phyloP scores from a whole-genome alignment of 1,140 invertebrate genomes.

The Drosophila murphyi region DNA sequence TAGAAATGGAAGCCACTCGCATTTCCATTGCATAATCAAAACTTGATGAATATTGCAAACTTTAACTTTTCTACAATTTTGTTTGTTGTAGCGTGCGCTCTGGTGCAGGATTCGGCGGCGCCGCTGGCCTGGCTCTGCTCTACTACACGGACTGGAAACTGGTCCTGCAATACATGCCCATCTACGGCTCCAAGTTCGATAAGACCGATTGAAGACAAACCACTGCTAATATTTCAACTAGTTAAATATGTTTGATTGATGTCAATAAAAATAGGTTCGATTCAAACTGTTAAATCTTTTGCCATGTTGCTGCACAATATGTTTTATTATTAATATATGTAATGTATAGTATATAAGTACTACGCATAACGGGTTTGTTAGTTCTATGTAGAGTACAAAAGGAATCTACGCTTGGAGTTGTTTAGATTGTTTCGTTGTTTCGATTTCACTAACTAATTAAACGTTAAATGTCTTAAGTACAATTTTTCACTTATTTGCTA shows the following conservation, averaged over 20 bases:
- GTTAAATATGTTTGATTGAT: slow-evolving; percentile 54
- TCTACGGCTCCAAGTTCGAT: slow-evolving; percentile 90
- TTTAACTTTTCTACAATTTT: slow-evolving; percentile 6
- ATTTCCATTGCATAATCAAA: slow-evolving; percentile 65
- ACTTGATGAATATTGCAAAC: background rate
- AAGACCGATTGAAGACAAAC: slow-evolving; percentile 81
- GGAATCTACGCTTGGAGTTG: slow-evolving; percentile 32
- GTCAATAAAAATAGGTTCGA: slow-evolving; percentile 68
- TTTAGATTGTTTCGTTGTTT: slow-evolving; percentile 22
- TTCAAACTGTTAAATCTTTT: slow-evolving; percentile 12
- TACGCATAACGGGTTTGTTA: slow-evolving; percentile 37
- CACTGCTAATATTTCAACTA: slow-evolving; percentile 19
- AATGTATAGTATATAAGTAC: slow-evolving; percentile 20
- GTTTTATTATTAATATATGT: slow-evolving; percentile 20
- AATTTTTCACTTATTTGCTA: slow-evolving; percentile 24
- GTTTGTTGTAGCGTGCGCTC: slow-evolving; percentile 86
- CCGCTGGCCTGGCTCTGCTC: slow-evolving; percentile 86
- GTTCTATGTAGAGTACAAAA: slow-evolving; percentile 28
- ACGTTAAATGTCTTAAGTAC: slow-evolving; percentile 51
- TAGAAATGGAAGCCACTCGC: background rate
- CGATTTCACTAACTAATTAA: slow-evolving; percentile 54
- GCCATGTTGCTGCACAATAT: slow-evolving; percentile 2
- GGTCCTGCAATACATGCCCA: slow-evolving; percentile 89
- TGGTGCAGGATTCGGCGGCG: slow-evolving; percentile 87
- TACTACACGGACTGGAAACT: slow-evolving; percentile 93